Evolutionary conservation across 2,888 invertebrate genomes (phyloP).

Genomic region (Synergus laeviventris): DNA sequence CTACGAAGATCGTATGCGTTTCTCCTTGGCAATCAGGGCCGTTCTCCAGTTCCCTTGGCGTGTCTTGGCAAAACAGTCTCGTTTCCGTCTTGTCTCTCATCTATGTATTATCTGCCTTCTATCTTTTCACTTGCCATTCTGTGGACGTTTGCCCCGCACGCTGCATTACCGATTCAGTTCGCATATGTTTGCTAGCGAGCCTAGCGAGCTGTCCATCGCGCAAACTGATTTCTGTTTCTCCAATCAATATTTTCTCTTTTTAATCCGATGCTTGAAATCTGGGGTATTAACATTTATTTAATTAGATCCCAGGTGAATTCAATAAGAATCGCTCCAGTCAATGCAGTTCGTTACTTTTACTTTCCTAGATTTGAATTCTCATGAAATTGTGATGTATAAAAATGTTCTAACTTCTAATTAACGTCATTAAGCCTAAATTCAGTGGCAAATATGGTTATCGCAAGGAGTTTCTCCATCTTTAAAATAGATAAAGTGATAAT

Average conservation of each 20-base stretch:
- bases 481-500: background rate
- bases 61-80: conserved; percentile 59
- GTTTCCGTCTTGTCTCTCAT: conserved; percentile 60
- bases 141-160: conserved; percentile 54
- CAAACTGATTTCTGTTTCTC: conserved; percentile 41
- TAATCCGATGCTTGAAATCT: background rate
- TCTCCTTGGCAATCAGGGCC: conserved; percentile 65
- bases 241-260: conserved; percentile 27
- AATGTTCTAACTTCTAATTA: too few species aligned
- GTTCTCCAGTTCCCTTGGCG: conserved; percentile 56
- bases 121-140: conserved; percentile 58
- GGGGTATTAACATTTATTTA: background rate
- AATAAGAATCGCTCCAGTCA: background rate
- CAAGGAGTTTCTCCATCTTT: too few species aligned
- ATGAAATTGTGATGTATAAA: too few species aligned
- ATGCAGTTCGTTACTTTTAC: background rate
- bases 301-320: background rate
- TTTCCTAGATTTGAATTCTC: background rate
- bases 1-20: conserved; percentile 52
- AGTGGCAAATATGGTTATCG: too few species aligned
- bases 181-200: conserved; percentile 40
- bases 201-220: conserved; percentile 37
- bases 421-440: too few species aligned
- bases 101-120: conserved; percentile 56
- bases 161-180: conserved; percentile 48